phyloP scores from a whole-genome alignment of 2,797 vertebrate species.

The Fundulus diaphanus region DNA sequence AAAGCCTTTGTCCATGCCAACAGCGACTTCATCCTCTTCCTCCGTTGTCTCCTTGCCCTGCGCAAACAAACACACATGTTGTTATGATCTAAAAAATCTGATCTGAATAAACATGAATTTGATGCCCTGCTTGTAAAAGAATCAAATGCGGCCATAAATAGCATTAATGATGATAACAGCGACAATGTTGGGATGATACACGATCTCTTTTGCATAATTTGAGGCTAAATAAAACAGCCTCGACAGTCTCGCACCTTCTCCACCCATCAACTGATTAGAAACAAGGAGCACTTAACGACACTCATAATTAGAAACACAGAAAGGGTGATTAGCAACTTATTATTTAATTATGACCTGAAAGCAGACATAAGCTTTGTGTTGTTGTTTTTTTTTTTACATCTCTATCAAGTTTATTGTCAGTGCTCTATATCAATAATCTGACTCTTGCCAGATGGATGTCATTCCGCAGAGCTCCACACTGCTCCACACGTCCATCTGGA shows the following conservation, averaged over 20 bases:
- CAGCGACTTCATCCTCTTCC: conserved; percentile 92
- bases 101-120: neutral
- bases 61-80: conserved; percentile 31
- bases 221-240: conserved; percentile 45
- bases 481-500: no score
- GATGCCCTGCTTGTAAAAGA: neutral
- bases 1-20: conserved; percentile 92
- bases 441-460: no score
- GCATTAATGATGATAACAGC: neutral
- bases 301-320: conserved; percentile 65
- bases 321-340: conserved; percentile 62
- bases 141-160: neutral
- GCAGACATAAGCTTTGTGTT: conserved; percentile 24
- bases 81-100: neutral
- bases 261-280: conserved; percentile 55
- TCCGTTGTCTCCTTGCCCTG: conserved; percentile 92
- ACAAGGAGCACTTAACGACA: conserved; percentile 40
- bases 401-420: neutral
- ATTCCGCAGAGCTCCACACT: no score
- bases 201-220: conserved; percentile 22
- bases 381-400: neutral
- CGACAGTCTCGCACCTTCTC: conserved; percentile 16
- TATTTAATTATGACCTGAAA: conserved; percentile 55
- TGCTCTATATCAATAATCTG: neutral
- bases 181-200: neutral